Percentiles rank a stretch among this genome's conserved stretches.
Conservation (phyloP, 2,888 invertebrate genomes). For the Catocala sponsa region DNA sequence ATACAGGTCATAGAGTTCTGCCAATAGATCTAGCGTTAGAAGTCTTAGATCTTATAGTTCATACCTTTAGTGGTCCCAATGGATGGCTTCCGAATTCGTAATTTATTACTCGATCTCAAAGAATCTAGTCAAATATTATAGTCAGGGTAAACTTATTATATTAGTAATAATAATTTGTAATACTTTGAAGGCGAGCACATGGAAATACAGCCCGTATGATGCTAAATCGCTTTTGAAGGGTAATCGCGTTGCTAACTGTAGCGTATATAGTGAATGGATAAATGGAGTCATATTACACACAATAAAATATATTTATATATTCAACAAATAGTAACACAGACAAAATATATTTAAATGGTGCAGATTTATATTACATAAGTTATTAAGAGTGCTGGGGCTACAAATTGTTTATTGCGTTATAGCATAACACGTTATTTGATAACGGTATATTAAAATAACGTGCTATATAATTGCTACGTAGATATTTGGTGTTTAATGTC, state of each 20-base stretch:
- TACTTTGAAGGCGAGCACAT: slow-evolving; percentile 22
- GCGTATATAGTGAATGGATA: slow-evolving; percentile 22
- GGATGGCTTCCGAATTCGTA: slow-evolving; percentile 61
- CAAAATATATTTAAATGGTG: slow-evolving; percentile 1
- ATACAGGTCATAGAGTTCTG: too few species aligned
- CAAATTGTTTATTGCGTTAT: neutral
- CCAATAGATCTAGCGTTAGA: neutral
- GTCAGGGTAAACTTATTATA: slow-evolving; percentile 57
- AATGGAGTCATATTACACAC: neutral
- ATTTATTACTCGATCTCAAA: slow-evolving; percentile 49
- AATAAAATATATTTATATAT: slow-evolving; percentile 2
- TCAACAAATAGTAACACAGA: neutral
- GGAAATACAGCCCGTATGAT: slow-evolving; percentile 23
- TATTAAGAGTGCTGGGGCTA: neutral
- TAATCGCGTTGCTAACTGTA: slow-evolving; percentile 29
- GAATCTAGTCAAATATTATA: slow-evolving; percentile 62
- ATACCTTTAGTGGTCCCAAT: slow-evolving; percentile 55
- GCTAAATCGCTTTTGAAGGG: slow-evolving; percentile 37
- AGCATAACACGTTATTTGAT: too few species aligned
- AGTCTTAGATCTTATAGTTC: slow-evolving; percentile 21
- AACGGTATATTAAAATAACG: too few species aligned
- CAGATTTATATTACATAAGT: slow-evolving; percentile 4
- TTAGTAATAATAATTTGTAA: slow-evolving; percentile 40
- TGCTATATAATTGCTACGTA: too few species aligned
- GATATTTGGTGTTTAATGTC: too few species aligned